phyloP scores from a whole-genome alignment of 2,113 vertebrate genomes.

The Bubo blakistoni region DNA sequence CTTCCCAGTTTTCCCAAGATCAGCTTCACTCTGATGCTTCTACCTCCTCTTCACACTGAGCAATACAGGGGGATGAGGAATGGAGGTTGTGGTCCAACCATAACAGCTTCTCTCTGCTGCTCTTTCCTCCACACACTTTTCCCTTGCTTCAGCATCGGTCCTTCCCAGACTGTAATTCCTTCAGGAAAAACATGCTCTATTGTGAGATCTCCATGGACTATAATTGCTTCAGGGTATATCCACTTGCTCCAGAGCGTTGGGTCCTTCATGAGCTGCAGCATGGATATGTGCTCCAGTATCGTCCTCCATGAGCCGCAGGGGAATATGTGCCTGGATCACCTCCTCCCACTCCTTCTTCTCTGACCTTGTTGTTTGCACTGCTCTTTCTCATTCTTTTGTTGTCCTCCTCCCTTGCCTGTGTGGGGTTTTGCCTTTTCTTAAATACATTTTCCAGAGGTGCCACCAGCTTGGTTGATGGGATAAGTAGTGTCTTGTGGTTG shows the following conservation, averaged over 20 bases:
- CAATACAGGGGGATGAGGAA: neutral
- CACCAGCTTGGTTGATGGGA: neutral
- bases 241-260: neutral
- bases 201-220: neutral
- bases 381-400: neutral
- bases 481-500: neutral
- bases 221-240: neutral
- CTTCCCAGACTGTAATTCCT: neutral
- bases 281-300: neutral
- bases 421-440: neutral
- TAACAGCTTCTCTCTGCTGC: neutral
- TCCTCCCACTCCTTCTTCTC: neutral
- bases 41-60: neutral
- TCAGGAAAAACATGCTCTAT: neutral
- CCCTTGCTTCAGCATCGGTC: neutral
- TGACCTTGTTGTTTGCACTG: neutral
- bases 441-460: neutral
- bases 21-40: neutral
- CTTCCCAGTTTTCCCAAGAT: neutral
- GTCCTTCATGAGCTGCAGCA: neutral
- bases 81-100: neutral
- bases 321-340: neutral
- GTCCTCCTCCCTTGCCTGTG: neutral
- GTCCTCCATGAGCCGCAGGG: neutral
- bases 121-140: neutral